phyloP scores from a whole-genome alignment of 2,797 vertebrate genomes.

The Vireo griseus region DNA sequence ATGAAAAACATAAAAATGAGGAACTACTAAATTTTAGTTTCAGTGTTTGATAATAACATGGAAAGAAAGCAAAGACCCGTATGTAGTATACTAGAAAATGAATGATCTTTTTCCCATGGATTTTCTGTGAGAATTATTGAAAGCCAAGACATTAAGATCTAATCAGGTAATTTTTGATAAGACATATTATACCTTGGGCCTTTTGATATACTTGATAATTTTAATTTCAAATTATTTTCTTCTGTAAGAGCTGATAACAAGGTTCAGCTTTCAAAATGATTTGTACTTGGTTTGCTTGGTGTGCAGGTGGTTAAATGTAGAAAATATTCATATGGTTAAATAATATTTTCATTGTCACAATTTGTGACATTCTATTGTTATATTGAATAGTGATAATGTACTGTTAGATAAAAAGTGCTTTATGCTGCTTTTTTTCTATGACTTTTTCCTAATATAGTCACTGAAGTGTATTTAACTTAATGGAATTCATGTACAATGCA shows the following conservation, averaged over 20 bases:
- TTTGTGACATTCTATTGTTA: neutral
- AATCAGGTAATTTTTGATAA: neutral
- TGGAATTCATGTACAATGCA: neutral
- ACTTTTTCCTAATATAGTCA: neutral
- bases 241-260: neutral
- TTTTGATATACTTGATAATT: neutral
- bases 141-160: neutral
- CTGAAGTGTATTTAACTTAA: neutral
- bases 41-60: neutral
- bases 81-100: neutral
- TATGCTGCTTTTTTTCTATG: neutral
- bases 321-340: neutral
- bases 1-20: neutral
- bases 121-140: neutral
- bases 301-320: neutral
- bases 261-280: neutral
- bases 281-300: neutral
- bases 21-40: neutral
- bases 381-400: neutral
- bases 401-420: neutral
- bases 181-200: neutral
- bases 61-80: neutral
- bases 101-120: fast-evolving
- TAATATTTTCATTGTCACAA: neutral
- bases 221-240: neutral